Percentiles rank a stretch among this genome's conserved stretches.
Evolutionary conservation across 2,888 invertebrate species (phyloP).

Genomic region (Caenorhabditis imperialis): DNA sequence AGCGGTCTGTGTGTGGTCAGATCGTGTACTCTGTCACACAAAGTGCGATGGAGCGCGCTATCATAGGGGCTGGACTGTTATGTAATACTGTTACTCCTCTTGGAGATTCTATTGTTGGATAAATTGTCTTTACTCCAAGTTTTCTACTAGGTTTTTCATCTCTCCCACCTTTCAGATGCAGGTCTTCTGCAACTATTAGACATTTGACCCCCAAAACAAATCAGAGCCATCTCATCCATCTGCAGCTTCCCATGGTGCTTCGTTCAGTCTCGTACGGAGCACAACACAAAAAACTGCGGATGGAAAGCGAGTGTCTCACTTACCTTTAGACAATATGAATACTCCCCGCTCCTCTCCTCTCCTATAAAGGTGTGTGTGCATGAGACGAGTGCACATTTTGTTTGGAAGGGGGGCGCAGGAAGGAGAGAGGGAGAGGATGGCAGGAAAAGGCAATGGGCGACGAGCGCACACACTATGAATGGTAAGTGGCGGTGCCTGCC

Average conservation of each 20-base stretch:
- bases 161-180: too few species aligned
- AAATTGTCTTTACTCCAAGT: too few species aligned
- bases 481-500: conserved; percentile 48
- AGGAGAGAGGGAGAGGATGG: conserved; percentile 11
- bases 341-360: background rate
- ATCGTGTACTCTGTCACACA: too few species aligned
- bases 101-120: too few species aligned
- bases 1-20: too few species aligned
- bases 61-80: too few species aligned
- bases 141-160: too few species aligned
- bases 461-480: conserved; percentile 43
- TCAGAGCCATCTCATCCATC: conserved; percentile 18
- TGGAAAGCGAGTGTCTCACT: background rate
- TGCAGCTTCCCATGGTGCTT: conserved; percentile 68
- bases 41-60: too few species aligned
- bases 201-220: background rate
- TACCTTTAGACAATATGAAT: too few species aligned
- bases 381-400: background rate
- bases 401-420: background rate
- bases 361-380: background rate
- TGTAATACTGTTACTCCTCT: too few species aligned
- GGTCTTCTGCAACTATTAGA: too few species aligned
- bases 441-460: conserved; percentile 22
- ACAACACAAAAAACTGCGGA: conserved; percentile 57
- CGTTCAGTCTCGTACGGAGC: conserved; percentile 51